Conservation (phyloP, 35 echinoderm and acorn worm species). For the Apostichopus californicus region DNA sequence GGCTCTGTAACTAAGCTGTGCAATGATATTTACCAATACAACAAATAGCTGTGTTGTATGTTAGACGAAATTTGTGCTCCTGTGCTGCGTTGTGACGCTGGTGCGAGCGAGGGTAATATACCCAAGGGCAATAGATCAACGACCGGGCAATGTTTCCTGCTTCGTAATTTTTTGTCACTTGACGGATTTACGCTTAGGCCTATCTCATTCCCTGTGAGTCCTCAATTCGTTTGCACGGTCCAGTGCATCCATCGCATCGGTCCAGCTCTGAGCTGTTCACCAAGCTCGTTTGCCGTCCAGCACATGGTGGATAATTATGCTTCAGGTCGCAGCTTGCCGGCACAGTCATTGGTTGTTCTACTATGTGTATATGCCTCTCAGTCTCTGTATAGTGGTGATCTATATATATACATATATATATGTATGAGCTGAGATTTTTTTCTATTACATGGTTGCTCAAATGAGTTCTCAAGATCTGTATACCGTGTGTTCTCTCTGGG, state of each 20-base stretch:
- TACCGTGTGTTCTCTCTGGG: slow-evolving; percentile 43
- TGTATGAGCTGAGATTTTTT: slow-evolving; percentile 30
- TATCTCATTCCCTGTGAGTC: slow-evolving; percentile 40
- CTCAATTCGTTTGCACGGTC: slow-evolving; percentile 61
- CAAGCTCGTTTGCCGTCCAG: slow-evolving; percentile 12
- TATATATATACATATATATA: no score
- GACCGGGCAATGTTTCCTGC: slow-evolving; percentile 23
- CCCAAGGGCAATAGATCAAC: slow-evolving; percentile 60
- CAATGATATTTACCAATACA: no score
- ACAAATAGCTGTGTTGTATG: no score
- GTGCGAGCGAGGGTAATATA: slow-evolving; percentile 46
- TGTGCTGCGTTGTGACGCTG: neutral
- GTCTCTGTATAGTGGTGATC: neutral
- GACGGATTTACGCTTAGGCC: slow-evolving; percentile 53
- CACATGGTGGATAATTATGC: slow-evolving; percentile 47
- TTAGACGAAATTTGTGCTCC: neutral
- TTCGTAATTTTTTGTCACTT: slow-evolving; percentile 36
- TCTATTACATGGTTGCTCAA: slow-evolving; percentile 49
- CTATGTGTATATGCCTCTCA: neutral
- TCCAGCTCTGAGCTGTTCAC: slow-evolving; percentile 57
- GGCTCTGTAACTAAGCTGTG: no score
- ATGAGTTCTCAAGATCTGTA: slow-evolving; percentile 35
- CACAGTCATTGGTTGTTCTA: neutral
- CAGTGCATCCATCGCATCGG: slow-evolving; percentile 53
- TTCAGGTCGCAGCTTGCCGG: slow-evolving; percentile 22